phyloP scores from a whole-genome alignment of 2,797 vertebrate genomes.

The Threskiornis aethiopicus region DNA sequence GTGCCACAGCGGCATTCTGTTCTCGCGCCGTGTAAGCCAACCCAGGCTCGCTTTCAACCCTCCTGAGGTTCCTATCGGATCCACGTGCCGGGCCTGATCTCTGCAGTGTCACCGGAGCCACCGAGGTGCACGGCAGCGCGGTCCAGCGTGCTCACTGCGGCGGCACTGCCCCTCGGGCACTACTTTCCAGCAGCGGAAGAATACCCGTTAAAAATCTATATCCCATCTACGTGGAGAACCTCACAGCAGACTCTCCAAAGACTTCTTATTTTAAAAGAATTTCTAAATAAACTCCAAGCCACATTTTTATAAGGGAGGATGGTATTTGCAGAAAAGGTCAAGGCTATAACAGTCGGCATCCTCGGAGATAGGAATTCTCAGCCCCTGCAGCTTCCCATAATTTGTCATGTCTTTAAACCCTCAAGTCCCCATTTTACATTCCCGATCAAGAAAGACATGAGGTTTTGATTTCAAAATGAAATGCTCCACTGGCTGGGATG shows the following conservation, averaged over 20 bases:
- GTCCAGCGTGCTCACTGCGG: background rate
- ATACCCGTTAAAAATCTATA: background rate
- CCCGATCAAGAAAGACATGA: background rate
- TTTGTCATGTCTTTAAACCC: conserved; percentile 52
- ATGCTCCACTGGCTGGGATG: background rate
- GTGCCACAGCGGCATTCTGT: background rate
- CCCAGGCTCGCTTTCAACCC: background rate
- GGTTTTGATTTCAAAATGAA: conserved; percentile 17
- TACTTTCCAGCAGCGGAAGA: background rate
- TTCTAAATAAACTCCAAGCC: conserved; percentile 44
- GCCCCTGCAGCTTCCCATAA: conserved; percentile 44
- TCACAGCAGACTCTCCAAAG: background rate
- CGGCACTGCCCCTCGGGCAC: background rate
- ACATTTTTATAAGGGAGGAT: conserved; percentile 48
- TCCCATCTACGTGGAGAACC: background rate
- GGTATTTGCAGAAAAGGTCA: conserved; percentile 62
- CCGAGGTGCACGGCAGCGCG: accelerated
- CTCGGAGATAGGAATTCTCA: conserved; percentile 47
- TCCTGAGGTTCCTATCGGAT: background rate
- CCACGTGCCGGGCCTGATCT: background rate
- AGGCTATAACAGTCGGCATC: conserved; percentile 29
- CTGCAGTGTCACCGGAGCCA: background rate
- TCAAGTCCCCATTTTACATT: conserved; percentile 13
- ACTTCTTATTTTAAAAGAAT: conserved; percentile 26
- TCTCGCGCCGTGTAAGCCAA: background rate